phyloP scores from a whole-genome alignment of 2,797 vertebrate species.

The Pitangus sulphuratus region DNA sequence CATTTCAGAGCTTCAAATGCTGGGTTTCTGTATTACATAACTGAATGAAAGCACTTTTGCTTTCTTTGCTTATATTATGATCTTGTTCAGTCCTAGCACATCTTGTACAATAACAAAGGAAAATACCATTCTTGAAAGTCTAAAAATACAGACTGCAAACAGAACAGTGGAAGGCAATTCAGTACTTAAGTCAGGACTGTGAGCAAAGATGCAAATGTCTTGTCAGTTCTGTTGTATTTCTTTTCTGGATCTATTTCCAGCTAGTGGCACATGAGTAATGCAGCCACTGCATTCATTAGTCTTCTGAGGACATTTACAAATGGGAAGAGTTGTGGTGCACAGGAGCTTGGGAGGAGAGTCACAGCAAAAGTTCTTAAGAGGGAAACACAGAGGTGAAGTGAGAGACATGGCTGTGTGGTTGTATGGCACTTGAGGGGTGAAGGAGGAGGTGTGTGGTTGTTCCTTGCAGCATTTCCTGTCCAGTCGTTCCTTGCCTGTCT shows the following conservation, averaged over 20 bases:
- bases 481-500: neutral
- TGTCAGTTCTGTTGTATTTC: slow-evolving; percentile 1
- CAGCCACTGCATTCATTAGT: neutral
- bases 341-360: neutral
- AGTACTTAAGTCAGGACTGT: neutral
- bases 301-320: neutral
- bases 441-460: neutral
- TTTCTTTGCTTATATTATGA: neutral
- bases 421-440: neutral
- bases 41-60: neutral
- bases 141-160: slow-evolving; percentile 16
- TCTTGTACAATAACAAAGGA: slow-evolving; percentile 30
- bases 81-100: neutral
- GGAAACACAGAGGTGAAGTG: neutral
- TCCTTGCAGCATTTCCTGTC: neutral
- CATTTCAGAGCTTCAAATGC: neutral
- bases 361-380: neutral
- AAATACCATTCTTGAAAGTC: neutral
- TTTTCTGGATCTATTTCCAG: neutral
- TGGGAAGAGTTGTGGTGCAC: neutral
- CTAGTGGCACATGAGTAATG: neutral
- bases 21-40: neutral
- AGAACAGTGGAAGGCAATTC: neutral
- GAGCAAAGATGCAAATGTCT: neutral
- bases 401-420: neutral